These are phyloP conservation scores for Platynereis dumerilii DNA, from an alignment of 2,888 invertebrate genomes.

Conservation along the genomic window DNA sequence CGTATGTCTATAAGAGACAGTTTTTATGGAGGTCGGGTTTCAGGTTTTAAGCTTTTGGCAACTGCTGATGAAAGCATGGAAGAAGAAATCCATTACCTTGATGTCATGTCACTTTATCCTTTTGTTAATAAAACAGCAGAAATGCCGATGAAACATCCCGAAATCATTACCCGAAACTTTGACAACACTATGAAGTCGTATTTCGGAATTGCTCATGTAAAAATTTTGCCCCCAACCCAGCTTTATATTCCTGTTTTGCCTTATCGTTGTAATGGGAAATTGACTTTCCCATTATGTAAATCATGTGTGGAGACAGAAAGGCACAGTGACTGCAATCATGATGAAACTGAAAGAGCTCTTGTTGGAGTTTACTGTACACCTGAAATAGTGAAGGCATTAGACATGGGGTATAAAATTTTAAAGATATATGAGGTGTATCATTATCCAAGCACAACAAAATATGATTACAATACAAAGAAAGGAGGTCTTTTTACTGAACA, in stretches of 20 bases:
- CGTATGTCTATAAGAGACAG: slow-evolving; percentile 3
- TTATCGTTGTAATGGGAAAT: slow-evolving; percentile 41
- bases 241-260: slow-evolving; percentile 55
- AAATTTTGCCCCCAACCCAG: slow-evolving; percentile 42
- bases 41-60: slow-evolving; percentile 1
- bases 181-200: slow-evolving; percentile 42
- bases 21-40: too few species aligned
- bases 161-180: not conserved
- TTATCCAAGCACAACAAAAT: slow-evolving; percentile 11
- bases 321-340: not conserved
- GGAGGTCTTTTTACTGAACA: slow-evolving; percentile 50
- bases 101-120: slow-evolving; percentile 46
- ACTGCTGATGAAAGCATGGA: slow-evolving; percentile 3
- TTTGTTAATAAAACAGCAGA: slow-evolving; percentile 40
- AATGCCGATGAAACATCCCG: slow-evolving; percentile 44
- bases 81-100: slow-evolving; percentile 42
- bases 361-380: slow-evolving; percentile 55
- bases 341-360: slow-evolving; percentile 39
- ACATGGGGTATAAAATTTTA: slow-evolving; percentile 50
- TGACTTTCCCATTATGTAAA: slow-evolving; percentile 58
- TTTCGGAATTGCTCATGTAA: slow-evolving; percentile 45
- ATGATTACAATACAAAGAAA: slow-evolving; percentile 25
- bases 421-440: slow-evolving; percentile 37
- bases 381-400: slow-evolving; percentile 52
- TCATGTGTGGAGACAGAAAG: slow-evolving; percentile 41